phyloP scores from a whole-genome alignment of 2,113 vertebrate species.

The Spheniscus mendiculus region DNA sequence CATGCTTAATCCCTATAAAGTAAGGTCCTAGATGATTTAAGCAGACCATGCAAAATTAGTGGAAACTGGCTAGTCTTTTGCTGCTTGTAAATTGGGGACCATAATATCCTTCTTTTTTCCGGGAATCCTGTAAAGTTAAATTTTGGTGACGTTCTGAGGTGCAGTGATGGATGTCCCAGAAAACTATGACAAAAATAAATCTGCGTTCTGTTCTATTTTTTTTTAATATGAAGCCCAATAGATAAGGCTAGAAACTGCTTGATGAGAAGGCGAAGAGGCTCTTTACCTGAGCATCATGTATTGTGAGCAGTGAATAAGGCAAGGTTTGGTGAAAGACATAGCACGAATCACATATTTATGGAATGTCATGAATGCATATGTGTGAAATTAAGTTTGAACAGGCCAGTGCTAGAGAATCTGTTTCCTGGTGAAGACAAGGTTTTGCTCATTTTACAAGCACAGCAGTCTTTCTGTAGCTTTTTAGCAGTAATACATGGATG shows the following conservation, averaged over 20 bases:
- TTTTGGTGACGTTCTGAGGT: neutral
- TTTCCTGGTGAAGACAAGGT: neutral
- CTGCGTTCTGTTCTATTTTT: accelerated
- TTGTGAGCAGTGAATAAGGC: neutral
- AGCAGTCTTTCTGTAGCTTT: neutral
- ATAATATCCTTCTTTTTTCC: neutral
- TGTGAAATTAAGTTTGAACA: neutral
- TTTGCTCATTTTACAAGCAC: neutral
- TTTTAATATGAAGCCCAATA: neutral
- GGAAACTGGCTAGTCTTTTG: neutral
- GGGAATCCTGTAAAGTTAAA: neutral
- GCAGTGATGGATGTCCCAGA: neutral
- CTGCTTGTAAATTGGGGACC: neutral
- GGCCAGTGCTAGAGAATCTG: neutral
- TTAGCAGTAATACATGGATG: neutral
- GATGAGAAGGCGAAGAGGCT: neutral
- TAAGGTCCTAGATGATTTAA: neutral
- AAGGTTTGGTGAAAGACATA: neutral
- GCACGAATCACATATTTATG: neutral
- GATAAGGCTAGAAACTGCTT: neutral
- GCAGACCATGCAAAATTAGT: neutral
- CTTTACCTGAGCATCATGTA: neutral
- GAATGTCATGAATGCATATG: neutral
- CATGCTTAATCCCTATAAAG: neutral
- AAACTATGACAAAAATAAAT: neutral